These are phyloP conservation scores for Stegana nigrithorax DNA, from an alignment of 2,888 invertebrate species.

Conservation along the genomic window DNA sequence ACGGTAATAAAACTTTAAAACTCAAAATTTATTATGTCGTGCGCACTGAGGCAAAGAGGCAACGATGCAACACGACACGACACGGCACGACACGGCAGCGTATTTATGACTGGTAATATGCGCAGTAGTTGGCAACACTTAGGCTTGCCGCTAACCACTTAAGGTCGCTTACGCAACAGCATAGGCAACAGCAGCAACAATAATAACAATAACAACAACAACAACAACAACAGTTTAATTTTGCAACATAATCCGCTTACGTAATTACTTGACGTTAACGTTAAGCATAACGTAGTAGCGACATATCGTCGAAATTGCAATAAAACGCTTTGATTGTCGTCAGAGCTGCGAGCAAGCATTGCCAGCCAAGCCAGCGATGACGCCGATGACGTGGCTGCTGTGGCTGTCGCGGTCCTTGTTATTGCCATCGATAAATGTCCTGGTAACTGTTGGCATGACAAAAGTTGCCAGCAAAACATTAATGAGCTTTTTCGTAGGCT, in stretches of 20 bases:
- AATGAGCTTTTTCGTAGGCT: neutral
- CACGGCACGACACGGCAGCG: neutral
- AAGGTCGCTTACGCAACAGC: too few relatives aligned
- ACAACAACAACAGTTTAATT: constrained; percentile 23
- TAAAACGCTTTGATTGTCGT: constrained; percentile 26
- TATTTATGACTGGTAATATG: neutral
- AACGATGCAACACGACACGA: neutral
- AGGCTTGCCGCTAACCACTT: too few relatives aligned
- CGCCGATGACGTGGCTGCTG: too few relatives aligned
- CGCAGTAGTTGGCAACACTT: too few relatives aligned
- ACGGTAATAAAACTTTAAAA: constrained; percentile 1
- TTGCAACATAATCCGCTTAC: constrained; percentile 43
- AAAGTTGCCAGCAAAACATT: constrained; percentile 1
- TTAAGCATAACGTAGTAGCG: constrained; percentile 8
- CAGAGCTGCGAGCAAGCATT: neutral
- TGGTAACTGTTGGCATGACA: constrained; percentile 10
- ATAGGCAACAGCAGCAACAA: too few relatives aligned
- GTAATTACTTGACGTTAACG: constrained; percentile 40
- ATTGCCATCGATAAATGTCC: neutral
- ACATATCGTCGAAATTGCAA: constrained; percentile 14
- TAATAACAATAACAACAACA: too few relatives aligned
- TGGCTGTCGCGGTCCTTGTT: neutral
- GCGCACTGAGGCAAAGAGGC: neutral
- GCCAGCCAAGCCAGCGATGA: neutral
- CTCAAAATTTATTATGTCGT: constrained; percentile 4